Evolutionary conservation across 2,888 invertebrate genomes (phyloP), one percentile per base, ranked within the genome.

Genomic region (Athalia cordata): DNA sequence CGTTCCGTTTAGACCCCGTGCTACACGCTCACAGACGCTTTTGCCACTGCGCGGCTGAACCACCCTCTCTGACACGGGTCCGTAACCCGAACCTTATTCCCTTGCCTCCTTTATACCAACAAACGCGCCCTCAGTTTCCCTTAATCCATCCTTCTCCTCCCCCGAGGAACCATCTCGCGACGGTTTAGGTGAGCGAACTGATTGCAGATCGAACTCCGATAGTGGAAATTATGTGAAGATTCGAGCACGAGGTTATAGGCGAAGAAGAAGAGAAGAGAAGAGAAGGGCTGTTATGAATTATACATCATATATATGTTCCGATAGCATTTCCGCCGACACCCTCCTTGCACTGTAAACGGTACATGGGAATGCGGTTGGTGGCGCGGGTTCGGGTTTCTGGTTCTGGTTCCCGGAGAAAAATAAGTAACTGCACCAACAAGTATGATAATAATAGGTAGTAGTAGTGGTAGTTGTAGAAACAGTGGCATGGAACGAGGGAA

Each of bases 141-240:
- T 29, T 29, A 29, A 29, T 29, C 15, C 9, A 15, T 47, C 13
- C 65, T 13, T 7, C 11, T 47, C 65, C 65, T 47, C 47, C 13
- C 47, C 47, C 13, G 4, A 50, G 68, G 11, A 11, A 13, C 59
- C 4, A 43, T 57, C 43, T 43, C 29, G 4, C 52, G 45, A 11
- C 11, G 61, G 57, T 8, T 55, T 59, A 13, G 74, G 45, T 9
- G 47, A n/a, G 47, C 29, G 13, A 47, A 47, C 57, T 74, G 67
- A 74, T 74, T 74, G 74, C 74, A 74, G 74, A 74, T 74, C 74
- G 74, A 74, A 74, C 47, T 49, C 49, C 61, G 74, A 74, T 74
- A 74, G 74, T 50, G 59, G 61, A 61, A 74, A 74, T 74, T 74
- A 61, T 59, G 52, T 29, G 74, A 61, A 74, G 74, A 74, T 74